Percentiles rank a stretch among this genome's conserved stretches.
These are phyloP conservation scores for Endomychus coccineus DNA, from an alignment of 2,888 invertebrate genomes.

Conservation along the genomic window DNA sequence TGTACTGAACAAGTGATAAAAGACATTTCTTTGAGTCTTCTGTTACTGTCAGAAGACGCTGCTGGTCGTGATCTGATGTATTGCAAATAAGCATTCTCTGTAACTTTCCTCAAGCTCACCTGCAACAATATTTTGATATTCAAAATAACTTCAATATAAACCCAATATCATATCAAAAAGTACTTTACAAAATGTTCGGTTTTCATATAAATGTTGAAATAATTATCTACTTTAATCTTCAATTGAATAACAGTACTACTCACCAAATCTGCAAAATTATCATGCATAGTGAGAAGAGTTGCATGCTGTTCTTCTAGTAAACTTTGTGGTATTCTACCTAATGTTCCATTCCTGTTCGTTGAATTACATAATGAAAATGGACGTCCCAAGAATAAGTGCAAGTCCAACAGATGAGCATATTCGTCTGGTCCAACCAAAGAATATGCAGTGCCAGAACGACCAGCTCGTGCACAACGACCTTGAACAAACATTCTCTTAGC, in stretches of 20 bases:
- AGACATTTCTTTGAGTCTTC: slow-evolving; percentile 68
- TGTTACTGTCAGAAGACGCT: slow-evolving; percentile 84
- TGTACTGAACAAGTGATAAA: slow-evolving; percentile 53
- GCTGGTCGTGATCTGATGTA: slow-evolving; percentile 82
- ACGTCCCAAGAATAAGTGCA: slow-evolving; percentile 86
- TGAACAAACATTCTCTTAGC: slow-evolving; percentile 13
- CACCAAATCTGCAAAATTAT: slow-evolving; percentile 68
- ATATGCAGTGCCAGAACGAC: slow-evolving; percentile 83
- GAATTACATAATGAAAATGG: slow-evolving; percentile 53
- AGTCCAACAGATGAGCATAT: slow-evolving; percentile 84
- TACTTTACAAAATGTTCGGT: too few species aligned
- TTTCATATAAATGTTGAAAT: too few species aligned
- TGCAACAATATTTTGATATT: slow-evolving; percentile 32
- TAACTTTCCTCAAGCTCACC: slow-evolving; percentile 62
- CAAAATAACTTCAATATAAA: too few species aligned
- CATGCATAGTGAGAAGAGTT: slow-evolving; percentile 66
- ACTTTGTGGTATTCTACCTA: slow-evolving; percentile 76
- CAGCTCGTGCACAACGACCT: slow-evolving; percentile 93
- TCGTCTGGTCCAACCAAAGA: slow-evolving; percentile 89
- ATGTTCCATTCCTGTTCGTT: slow-evolving; percentile 49
- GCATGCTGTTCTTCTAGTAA: slow-evolving; percentile 78
- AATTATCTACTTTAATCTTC: too few species aligned
- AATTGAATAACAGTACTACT: slow-evolving; percentile 33
- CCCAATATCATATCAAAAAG: slow-evolving; percentile 5
- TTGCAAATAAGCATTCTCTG: slow-evolving; percentile 84